Percentiles rank a stretch among this genome's conserved stretches.
Conservation (phyloP, 2,113 vertebrate genomes). For the Prunella fulvescens region DNA sequence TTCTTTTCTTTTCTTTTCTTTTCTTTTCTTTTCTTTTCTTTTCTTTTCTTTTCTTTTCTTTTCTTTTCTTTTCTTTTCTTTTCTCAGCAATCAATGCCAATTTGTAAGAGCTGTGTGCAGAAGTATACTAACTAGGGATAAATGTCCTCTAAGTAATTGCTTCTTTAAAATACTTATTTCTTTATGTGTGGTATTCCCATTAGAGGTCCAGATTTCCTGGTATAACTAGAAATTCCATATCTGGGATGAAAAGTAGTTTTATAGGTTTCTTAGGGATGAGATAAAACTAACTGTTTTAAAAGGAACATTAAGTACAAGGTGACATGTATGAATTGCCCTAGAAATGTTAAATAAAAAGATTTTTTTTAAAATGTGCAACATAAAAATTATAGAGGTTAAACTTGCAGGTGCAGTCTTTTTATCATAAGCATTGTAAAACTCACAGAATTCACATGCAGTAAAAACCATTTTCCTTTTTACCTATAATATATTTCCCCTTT, state of each 20-base stretch:
- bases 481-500: constrained; percentile 34
- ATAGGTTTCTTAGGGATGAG: neutral
- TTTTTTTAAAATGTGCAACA: neutral
- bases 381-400: constrained; percentile 43
- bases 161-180: neutral
- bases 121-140: neutral
- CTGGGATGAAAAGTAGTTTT: neutral
- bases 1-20: too few relatives aligned
- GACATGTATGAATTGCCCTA: constrained; percentile 26
- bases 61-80: neutral
- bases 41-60: too few relatives aligned
- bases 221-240: neutral
- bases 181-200: neutral
- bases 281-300: constrained; percentile 41
- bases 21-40: too few relatives aligned
- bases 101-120: neutral
- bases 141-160: neutral
- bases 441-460: constrained; percentile 16
- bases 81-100: neutral
- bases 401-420: constrained; percentile 21
- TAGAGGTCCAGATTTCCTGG: neutral
- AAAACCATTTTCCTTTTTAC: constrained; percentile 23
- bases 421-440: constrained; percentile 26
- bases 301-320: constrained; percentile 22
- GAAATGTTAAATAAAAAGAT: constrained; percentile 35